Evolutionary conservation across 2,888 invertebrate species (phyloP), one percentile per base, ranked within the genome.

Genomic region (Acanthoscelides obtectus): DNA sequence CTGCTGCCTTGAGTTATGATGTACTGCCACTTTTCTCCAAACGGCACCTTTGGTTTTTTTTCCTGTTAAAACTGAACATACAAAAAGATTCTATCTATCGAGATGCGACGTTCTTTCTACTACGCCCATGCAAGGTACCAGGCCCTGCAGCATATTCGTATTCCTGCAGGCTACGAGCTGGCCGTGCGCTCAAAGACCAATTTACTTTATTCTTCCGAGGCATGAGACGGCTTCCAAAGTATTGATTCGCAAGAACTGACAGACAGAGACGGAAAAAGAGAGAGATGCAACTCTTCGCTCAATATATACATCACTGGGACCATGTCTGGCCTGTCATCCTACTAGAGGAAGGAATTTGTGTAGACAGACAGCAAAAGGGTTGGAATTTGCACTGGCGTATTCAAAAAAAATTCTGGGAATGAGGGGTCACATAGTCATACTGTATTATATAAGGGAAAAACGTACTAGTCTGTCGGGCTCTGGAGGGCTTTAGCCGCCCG

Each of bases 121-220:
- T 45, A 45, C 45, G 45, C 45, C 45, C 45, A 45, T 45, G 45
- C 6, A 45, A 17, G 6, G 45, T 12, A 45, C 45, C 45, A n/a
- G n/a, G n/a, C n/a, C n/a, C n/a, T n/a, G n/a, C 45, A 1, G 45
- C 45, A 17, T 45, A 12, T 45, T 45, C 45, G 45, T 45, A 45
- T 45, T 45, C 45, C 45, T 45, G 45, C 45, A 45, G 17, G 45
- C 45, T 45, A 45, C 45, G 45, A 45, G 45, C 45, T 45, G 17
- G 45, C 45, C 45, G 45, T 45, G 45, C 45, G 45, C 67, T 22
- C 67, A 22, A 20, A 22, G 67, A 67, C 67, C 25, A 20, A 22
- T 67, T 67, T 67, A 67, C 22, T 67, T 22, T 67, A 22, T 67
- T 67, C 25, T 20, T 67, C 19, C 67, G 67, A 20, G 22, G n/a